Base-by-base conservation (phyloP, 2,888 invertebrate species). In the Acronicta alni region DNA sequence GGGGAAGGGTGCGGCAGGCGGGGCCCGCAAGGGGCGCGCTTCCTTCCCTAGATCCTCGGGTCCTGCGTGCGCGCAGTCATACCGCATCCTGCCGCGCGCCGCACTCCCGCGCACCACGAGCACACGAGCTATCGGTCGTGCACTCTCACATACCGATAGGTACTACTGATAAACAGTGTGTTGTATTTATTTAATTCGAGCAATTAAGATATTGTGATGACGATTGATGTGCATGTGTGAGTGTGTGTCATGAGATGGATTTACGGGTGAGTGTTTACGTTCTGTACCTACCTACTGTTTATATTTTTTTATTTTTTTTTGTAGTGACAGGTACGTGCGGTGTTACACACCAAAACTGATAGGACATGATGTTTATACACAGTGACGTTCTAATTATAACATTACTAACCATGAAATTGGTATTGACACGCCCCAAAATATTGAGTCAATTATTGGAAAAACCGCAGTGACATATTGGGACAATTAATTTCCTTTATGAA, bases 231-330 rank as follows among this genome's bases (percentile, higher is more conserved):
- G 81, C 51, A 61, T 81, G 77, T 84, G 83, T 78, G 58, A 79
- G 82, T 87, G 86, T 66, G 60, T 83, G 72, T 59, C 59, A 88
- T 89, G 85, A 83, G 68, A 91, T 91, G 90, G 87, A 92, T 87
- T 80, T 90, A 70, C 84, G 82, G 89, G 91, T 91, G 71, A 90
- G 91, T 65, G 30, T 23, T 16, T 42, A 38, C 15, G 6, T 55
- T 12, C 9, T 35, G 4, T 23, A 20, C 12, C 12, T 30, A 30
- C 30, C 30, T 30, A 30, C n/a, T 37, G 16, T 38, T 53, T 47
- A 6, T 42, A 3, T 57, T n/a, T 17, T 37, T 43, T 6, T 12
- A 10, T 26, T 20, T 3, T 42, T 26, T 47, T 59, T 43, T 10
- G 6, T n/a, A 6, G 16, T 46, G 18, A 9, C 15, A 47, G 41